phyloP scores from a whole-genome alignment of 2,113 vertebrate genomes.

The Cryptomyrus ogoouensis region DNA sequence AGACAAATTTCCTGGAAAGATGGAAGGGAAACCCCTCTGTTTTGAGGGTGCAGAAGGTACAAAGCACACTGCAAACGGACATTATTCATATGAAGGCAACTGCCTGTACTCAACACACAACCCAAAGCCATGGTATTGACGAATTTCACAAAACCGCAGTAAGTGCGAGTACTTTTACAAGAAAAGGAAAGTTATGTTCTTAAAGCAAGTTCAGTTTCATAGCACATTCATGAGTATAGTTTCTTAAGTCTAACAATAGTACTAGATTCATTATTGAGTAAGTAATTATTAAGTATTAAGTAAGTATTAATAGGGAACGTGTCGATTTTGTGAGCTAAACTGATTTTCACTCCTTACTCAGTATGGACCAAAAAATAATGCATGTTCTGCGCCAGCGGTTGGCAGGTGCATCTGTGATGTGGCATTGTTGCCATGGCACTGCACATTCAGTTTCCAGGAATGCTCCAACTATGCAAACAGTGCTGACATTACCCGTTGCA shows the following conservation, averaged over 20 bases:
- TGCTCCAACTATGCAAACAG: background rate
- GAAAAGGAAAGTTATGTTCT: background rate
- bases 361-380: background rate
- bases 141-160: background rate
- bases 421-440: background rate
- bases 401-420: slow-evolving; percentile 9
- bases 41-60: background rate
- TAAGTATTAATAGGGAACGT: background rate
- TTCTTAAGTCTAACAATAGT: background rate
- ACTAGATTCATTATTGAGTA: background rate
- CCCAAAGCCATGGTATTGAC: background rate
- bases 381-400: background rate
- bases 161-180: background rate
- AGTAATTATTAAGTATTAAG: no score
- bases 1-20: slow-evolving; percentile 18
- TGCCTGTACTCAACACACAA: background rate
- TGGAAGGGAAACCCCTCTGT: slow-evolving; percentile 20
- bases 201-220: background rate
- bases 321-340: background rate
- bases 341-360: background rate
- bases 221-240: background rate
- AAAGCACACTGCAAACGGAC: background rate
- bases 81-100: background rate
- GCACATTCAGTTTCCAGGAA: slow-evolving; percentile 1
- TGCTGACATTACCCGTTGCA: slow-evolving; percentile 13